A percentile compares a stretch with the other conserved stretches of the same genome.
Conservation (phyloP, 2,888 invertebrate genomes). For the Subacronicta megacephala region DNA sequence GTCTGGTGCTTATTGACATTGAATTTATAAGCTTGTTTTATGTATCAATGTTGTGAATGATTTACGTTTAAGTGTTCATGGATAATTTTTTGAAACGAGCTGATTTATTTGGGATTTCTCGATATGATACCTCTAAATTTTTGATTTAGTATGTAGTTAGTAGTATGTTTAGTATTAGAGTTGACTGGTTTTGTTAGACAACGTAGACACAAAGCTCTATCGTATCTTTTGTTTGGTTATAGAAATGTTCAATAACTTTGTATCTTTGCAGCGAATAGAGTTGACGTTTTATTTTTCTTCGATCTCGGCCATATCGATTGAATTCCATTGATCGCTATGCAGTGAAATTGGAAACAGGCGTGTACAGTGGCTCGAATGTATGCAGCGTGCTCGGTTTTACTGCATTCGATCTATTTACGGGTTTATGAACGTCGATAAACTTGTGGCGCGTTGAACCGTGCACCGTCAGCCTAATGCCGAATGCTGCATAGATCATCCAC, state of each 20-base stretch:
- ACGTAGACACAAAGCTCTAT: too few relatives aligned
- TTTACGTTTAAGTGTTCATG: conserved; percentile 18
- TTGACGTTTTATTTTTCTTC: conserved; percentile 24
- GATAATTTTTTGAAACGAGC: conserved; percentile 23
- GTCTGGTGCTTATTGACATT: conserved; percentile 38
- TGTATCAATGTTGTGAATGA: conserved; percentile 26
- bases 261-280: not conserved
- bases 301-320: conserved; percentile 62
- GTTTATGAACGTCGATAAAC: conserved; percentile 83
- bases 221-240: too few relatives aligned
- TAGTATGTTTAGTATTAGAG: too few relatives aligned
- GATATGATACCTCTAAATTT: too few relatives aligned
- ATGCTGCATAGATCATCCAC: conserved; percentile 54
- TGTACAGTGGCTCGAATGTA: conserved; percentile 63
- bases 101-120: conserved; percentile 32
- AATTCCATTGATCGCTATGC: conserved; percentile 81
- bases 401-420: conserved; percentile 87
- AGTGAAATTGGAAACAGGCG: conserved; percentile 79
- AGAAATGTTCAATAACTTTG: not conserved
- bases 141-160: too few relatives aligned
- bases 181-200: too few relatives aligned
- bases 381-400: conserved; percentile 72
- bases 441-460: conserved; percentile 73
- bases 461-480: conserved; percentile 54
- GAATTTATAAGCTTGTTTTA: conserved; percentile 42